Evolutionary conservation across 1,140 invertebrate genomes (phyloP), one percentile per base, ranked within the genome.

Genomic region (Teleopsis dalmanni): DNA sequence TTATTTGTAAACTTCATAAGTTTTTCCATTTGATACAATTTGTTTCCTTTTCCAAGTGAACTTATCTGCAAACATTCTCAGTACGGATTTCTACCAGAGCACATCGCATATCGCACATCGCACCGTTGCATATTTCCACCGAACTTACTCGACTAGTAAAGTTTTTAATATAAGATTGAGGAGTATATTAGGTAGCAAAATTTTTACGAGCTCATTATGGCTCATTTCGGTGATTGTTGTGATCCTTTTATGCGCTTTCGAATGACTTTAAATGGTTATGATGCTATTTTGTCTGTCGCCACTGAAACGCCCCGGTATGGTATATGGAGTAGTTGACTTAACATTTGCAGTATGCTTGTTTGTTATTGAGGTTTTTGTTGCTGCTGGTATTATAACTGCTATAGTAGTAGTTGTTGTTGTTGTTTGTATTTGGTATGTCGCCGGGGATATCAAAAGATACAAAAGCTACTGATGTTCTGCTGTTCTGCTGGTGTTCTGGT

Each of bases 171-270:
- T 41, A 36, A 50, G 42, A 36, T 50, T 45, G 48, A 41, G 27
- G 37, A 68, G 65, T 69, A 59, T 69, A 69, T 69, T 68, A 69
- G 65, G 65, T 69, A 69, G 63, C 65, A 66, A 69, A 69, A 69
- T 69, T 69, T 69, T 69, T 69, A 69, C 65, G 65, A 69, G 60
- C 65, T 69, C 65, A 69, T 69, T 69, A 69, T 69, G 65, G 65
- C 59, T 64, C 65, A 69, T 69, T 69, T 69, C 65, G 65, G 61
- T 65, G 65, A 69, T 69, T 69, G 65, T 69, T 69, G 62, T 69
- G 65, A 69, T 69, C 65, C 65, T 66, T 69, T 69, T 69, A 67
- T 67, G 64, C 64, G 61, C 64, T 57, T 64, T 67, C 64, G 64
- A 67, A 67, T 67, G 64, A 62, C 64, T 67, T 64, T 56, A 66